A percentile compares a stretch with the other conserved stretches of the same genome.
These are phyloP conservation scores for Acanthochromis polyacanthus DNA, from an alignment of 2,113 vertebrate species.

Conservation along the genomic window DNA sequence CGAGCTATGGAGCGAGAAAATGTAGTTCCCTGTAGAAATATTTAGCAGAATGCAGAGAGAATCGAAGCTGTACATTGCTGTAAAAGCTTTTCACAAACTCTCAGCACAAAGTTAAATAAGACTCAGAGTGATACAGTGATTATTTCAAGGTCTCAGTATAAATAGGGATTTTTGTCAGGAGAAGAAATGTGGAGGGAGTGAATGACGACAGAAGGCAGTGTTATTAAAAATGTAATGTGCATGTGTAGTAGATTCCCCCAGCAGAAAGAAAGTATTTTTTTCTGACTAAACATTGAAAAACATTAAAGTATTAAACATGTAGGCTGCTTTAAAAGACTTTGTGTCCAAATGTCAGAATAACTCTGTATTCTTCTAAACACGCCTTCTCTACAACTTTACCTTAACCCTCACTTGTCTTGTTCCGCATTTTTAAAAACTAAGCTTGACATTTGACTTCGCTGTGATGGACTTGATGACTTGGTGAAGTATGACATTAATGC, in stretches of 20 bases:
- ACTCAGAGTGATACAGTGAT: background rate
- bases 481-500: background rate
- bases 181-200: background rate
- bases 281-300: background rate
- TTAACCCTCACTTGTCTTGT: conserved; percentile 10
- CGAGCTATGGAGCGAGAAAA: conserved; percentile 53
- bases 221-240: background rate
- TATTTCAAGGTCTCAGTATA: background rate
- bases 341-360: background rate
- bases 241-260: background rate
- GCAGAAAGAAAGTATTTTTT: background rate
- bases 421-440: conserved; percentile 1
- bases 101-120: conserved; percentile 13
- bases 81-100: conserved; percentile 35
- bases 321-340: conserved; percentile 1
- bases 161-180: background rate
- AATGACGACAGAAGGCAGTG: background rate
- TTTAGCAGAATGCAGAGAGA: conserved; percentile 58
- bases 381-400: background rate
- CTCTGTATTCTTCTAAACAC: background rate
- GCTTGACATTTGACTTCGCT: background rate
- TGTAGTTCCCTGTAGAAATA: conserved; percentile 73
- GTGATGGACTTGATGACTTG: background rate
- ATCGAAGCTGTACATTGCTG: conserved; percentile 12
- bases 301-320: conserved; percentile 17